Evolutionary conservation across 30 jellyfish, hydroid and myxozoan species (phyloP), one percentile per base, ranked within the genome.

Genomic region (Rhopilema esculentum): DNA sequence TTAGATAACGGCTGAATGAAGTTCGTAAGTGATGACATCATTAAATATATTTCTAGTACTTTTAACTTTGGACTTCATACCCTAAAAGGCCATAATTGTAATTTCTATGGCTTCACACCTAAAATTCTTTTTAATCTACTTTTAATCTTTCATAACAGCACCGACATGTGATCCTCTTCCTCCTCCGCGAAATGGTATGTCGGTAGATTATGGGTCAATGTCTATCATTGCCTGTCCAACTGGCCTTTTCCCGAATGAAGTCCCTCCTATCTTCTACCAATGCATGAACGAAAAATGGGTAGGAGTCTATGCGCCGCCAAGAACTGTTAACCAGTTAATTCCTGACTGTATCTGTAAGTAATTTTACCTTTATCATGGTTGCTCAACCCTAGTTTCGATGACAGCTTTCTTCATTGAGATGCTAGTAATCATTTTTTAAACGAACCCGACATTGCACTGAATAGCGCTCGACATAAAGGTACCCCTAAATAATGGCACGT

Each of bases 121-220:
- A 40, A 6, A 40, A 40, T 12, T 40, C 12, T 40, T 12, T 40
- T 12, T 12, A 40, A 12, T 12, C 57, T 40, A 2, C 9, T 40
- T 40, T 2, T 40, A 6, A 40, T 40, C 12, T 40, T 40, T 40
- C 12, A 40, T 12, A 40, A 20, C 65, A 85, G 93, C 96, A 8
- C 86, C 90, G 16, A 66, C 96, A 17, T 87, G 96, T 52, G 49
- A 52, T 8, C 80, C 72, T 0, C 51, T 87, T n/a, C 85, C 66
- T 17, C 82, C 87, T 18, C 96, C 96, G 26, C 69, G 82, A 25
- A 87, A 87, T 69, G 96, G 96, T 0, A 78, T 78, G 88, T 72
- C 61, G 19, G 71, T 20, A n/a, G 12, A 16, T 21, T 30, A 69
- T 18, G 73, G 65, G 16, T 28, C 74, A 22, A 30, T 77, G 23